These are phyloP conservation scores for Rhadina sibilatrix DNA, from an alignment of 2,113 vertebrate species.

Conservation along the genomic window DNA sequence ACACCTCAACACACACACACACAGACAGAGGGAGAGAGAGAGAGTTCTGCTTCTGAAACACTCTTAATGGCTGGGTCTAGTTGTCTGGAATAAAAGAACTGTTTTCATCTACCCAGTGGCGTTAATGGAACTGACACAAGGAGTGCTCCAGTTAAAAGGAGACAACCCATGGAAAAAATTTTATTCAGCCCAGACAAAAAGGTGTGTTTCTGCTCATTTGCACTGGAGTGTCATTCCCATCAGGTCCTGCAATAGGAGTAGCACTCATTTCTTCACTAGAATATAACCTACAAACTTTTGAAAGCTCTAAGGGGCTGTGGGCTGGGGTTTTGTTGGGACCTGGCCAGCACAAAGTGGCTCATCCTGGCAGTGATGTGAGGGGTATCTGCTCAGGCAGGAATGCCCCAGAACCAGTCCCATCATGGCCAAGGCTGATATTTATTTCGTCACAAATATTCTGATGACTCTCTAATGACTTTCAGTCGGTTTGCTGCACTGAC, in stretches of 20 bases:
- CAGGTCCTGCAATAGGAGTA: not conserved
- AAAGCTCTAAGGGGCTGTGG: not conserved
- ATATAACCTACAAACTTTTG: not conserved
- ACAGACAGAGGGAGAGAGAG: too few relatives aligned
- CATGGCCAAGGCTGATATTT: not conserved
- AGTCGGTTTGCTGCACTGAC: not conserved
- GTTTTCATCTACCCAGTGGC: not conserved
- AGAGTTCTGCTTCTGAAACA: not conserved
- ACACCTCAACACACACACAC: not conserved
- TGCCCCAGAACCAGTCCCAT: not conserved
- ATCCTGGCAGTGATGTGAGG: not conserved
- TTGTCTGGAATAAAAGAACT: not conserved
- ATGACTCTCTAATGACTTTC: not conserved
- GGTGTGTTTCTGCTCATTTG: not conserved
- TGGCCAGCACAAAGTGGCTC: not conserved
- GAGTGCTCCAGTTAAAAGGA: not conserved
- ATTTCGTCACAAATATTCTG: not conserved
- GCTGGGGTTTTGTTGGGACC: not conserved
- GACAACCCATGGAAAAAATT: not conserved
- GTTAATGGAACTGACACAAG: not conserved
- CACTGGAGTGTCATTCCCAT: not conserved
- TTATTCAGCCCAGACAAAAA: not conserved
- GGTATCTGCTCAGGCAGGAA: not conserved
- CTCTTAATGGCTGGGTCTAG: not conserved
- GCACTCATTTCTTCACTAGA: not conserved